phyloP scores from a whole-genome alignment of 2,113 vertebrate species.

The Gavialis gangeticus region DNA sequence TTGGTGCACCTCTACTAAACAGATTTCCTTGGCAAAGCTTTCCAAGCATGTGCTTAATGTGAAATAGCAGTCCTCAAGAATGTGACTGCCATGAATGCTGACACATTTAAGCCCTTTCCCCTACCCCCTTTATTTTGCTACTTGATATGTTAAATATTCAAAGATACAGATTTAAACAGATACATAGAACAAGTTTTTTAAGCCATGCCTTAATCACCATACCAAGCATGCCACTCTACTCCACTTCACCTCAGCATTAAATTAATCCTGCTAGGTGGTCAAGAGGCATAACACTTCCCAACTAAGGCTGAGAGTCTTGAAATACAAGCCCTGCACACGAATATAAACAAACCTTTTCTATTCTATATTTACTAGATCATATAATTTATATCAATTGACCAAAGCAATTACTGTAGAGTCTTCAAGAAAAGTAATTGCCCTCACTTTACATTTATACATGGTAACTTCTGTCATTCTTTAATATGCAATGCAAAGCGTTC shows the following conservation, averaged over 20 bases:
- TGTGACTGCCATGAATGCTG: not conserved
- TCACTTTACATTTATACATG: not conserved
- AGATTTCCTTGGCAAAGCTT: not conserved
- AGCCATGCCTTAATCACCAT: not conserved
- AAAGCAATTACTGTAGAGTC: not conserved
- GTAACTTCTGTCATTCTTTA: not conserved
- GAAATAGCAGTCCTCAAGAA: not conserved
- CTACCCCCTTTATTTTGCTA: not conserved
- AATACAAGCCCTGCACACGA: not conserved
- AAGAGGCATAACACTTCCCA: not conserved
- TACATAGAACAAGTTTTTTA: not conserved
- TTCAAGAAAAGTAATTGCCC: not conserved
- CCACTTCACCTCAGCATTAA: not conserved
- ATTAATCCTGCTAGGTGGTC: not conserved
- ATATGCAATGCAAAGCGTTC: not conserved
- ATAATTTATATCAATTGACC: not conserved
- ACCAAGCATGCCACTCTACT: not conserved
- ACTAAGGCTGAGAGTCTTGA: not conserved
- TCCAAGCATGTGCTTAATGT: not conserved
- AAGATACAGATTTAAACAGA: accelerated
- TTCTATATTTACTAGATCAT: not conserved
- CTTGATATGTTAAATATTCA: not conserved
- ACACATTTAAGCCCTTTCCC: accelerated
- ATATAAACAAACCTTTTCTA: not conserved
- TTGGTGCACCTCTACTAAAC: too few relatives aligned